Conservation (phyloP, 2,797 vertebrate species). For the Erithacus rubecula region DNA sequence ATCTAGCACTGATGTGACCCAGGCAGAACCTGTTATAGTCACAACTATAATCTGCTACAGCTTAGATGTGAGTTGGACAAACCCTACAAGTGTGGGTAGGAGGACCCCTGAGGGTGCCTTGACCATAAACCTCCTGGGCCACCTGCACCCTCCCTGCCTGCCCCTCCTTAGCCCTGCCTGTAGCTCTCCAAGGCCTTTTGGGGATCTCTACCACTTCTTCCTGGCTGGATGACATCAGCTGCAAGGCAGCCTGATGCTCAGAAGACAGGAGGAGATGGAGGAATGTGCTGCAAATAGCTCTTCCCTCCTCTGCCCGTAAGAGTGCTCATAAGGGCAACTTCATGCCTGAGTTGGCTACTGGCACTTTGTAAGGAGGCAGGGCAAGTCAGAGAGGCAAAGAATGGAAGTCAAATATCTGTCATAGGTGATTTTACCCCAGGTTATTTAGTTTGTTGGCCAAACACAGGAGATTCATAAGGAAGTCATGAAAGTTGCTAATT, state of each 20-base stretch:
- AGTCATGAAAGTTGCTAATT: neutral
- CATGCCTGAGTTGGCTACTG: fast-evolving
- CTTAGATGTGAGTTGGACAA: neutral
- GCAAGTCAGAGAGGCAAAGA: fast-evolving
- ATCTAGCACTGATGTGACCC: neutral
- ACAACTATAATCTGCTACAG: neutral
- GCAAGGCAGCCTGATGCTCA: neutral
- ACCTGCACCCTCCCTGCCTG: neutral
- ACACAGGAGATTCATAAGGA: neutral
- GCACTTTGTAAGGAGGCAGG: neutral
- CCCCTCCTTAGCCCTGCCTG: neutral
- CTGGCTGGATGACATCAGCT: neutral
- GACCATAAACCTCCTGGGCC: fast-evolving
- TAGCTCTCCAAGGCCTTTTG: neutral
- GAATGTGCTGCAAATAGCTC: neutral
- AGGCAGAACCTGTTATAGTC: neutral
- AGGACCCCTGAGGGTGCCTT: neutral
- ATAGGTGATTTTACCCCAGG: neutral
- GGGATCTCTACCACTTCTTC: neutral
- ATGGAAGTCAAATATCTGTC: neutral
- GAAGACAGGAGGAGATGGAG: neutral
- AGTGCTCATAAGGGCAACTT: neutral
- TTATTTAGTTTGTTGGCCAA: neutral
- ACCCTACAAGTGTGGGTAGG: neutral
- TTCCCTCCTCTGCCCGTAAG: neutral